phyloP scores from a whole-genome alignment of 1,140 invertebrate species.

The Helicoverpa armigera region DNA sequence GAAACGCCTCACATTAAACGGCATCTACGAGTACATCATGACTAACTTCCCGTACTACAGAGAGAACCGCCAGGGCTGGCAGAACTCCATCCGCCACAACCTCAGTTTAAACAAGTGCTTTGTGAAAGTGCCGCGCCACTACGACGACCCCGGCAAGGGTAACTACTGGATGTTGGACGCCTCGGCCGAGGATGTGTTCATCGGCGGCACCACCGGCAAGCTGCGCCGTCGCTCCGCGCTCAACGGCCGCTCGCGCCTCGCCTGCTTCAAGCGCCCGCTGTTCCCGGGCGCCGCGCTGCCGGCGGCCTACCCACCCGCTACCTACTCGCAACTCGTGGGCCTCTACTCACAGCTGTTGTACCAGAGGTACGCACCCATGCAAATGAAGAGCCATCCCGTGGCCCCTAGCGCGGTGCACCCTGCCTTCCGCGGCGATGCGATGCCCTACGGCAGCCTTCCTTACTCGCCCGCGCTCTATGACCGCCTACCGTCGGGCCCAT shows the following conservation, averaged over 20 bases:
- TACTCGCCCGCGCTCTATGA: conserved; percentile 77
- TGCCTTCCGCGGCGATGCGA: conserved; percentile 70
- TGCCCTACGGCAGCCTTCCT: conserved; percentile 66
- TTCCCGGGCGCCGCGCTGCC: conserved; percentile 85
- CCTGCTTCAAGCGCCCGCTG: conserved; percentile 93
- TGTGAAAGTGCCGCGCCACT: conserved; percentile 97
- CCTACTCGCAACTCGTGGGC: conserved; percentile 80
- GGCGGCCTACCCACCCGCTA: conserved; percentile 83
- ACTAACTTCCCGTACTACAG: conserved; percentile 99
- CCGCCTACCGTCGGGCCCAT: conserved; percentile 66
- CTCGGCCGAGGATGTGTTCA: conserved; percentile 98
- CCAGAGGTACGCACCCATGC: conserved; percentile 83
- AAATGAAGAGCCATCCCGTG: conserved; percentile 76
- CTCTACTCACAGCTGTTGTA: conserved; percentile 84
- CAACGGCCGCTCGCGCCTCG: conserved; percentile 93
- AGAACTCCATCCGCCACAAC: conserved; percentile 99
- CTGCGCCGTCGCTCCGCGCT: conserved; percentile 95
- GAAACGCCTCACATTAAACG: conserved; percentile 98
- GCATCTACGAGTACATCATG: conserved; percentile 99
- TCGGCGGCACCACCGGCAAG: conserved; percentile 98
- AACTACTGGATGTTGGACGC: conserved; percentile 99
- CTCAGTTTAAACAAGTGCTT: conserved; percentile 99
- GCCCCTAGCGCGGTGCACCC: conserved; percentile 76
- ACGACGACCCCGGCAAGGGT: conserved; percentile 97
- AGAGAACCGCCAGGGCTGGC: conserved; percentile 99